Base-by-base conservation (phyloP, 2,113 vertebrate species). In the Maccullochella peelii region DNA sequence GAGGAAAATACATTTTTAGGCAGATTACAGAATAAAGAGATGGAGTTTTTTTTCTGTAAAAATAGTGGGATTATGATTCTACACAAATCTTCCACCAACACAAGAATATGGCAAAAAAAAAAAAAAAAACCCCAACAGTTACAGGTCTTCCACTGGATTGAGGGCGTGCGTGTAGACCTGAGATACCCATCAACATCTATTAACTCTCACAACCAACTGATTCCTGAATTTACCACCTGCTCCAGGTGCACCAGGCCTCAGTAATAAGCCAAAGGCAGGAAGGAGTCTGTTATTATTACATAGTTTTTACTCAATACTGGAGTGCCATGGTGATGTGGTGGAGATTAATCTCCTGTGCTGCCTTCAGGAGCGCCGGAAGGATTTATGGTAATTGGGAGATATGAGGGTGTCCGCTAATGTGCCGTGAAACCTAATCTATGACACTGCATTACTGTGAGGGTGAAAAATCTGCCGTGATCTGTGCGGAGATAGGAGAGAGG, bases 401-500 rank as follows among this genome's bases (percentile, higher is more conserved):
- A 83, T 73, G 74, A 91, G 83, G 79, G 87, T 67, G 73, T 73
- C 88, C 73, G 36, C 85, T 94, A 93, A 94, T 91, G 91, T 86
- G 78, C 87, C 79, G 82, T 91, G 91, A 94, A 94, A 92, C 86
- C 84, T 91, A 90, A 94, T 93, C 93, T 89, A 91, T 87, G 89
- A 86, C 82, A 83, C 78, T 50, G 81, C 83, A 66, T 92, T 79
- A 90, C 90, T 75, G 85, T 18, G 49, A 68, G 70, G 47, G 50
- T 89, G 87, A 89, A 77, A 73, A 84, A 91, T 86, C 57, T 86
- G 79, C 75, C 1, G 58, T 23, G 77, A 86, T 82, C 62, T 42
- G 54, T 2, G 21, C 52, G 9, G 44, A 76, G 66, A 86, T 72
- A 42, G 50, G 49, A 88, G 49, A 88, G 66, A 57, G 44, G n/a